Evolutionary conservation across 2,888 invertebrate species (phyloP).

Genomic region (Cistogaster globosa): DNA sequence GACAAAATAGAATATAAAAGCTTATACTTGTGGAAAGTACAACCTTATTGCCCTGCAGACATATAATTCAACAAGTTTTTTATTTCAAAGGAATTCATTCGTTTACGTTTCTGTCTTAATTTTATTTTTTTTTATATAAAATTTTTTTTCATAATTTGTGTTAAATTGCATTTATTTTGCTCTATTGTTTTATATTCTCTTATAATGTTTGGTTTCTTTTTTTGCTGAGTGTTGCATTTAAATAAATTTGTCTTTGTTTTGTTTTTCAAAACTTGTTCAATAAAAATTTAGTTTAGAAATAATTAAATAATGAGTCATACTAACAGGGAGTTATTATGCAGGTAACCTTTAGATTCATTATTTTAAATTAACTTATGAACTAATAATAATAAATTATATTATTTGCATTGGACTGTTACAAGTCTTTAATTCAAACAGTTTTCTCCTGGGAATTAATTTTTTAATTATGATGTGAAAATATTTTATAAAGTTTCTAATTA

Average conservation of each 20-base stretch:
- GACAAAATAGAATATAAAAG: too few species aligned
- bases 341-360: constrained; percentile 34
- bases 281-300: constrained; percentile 31
- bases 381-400: neutral
- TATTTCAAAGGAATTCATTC: neutral
- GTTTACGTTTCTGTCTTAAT: neutral
- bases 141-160: constrained; percentile 15
- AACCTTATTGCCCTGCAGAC: too few species aligned
- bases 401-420: neutral
- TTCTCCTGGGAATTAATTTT: too few species aligned
- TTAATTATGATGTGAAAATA: too few species aligned
- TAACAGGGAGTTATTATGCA: constrained; percentile 6
- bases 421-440: too few species aligned
- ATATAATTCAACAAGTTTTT: too few species aligned
- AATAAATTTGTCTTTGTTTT: constrained; percentile 1
- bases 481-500: too few species aligned
- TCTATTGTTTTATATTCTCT: constrained; percentile 7
- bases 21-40: too few species aligned
- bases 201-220: constrained; percentile 8
- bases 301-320: constrained; percentile 51
- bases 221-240: constrained; percentile 40
- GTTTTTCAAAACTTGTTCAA: constrained; percentile 24
- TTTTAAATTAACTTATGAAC: constrained; percentile 39
- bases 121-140: constrained; percentile 13
- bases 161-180: constrained; percentile 37